These are phyloP conservation scores for Oceanites oceanicus DNA, from an alignment of 2,113 vertebrate genomes.

Conservation along the genomic window DNA sequence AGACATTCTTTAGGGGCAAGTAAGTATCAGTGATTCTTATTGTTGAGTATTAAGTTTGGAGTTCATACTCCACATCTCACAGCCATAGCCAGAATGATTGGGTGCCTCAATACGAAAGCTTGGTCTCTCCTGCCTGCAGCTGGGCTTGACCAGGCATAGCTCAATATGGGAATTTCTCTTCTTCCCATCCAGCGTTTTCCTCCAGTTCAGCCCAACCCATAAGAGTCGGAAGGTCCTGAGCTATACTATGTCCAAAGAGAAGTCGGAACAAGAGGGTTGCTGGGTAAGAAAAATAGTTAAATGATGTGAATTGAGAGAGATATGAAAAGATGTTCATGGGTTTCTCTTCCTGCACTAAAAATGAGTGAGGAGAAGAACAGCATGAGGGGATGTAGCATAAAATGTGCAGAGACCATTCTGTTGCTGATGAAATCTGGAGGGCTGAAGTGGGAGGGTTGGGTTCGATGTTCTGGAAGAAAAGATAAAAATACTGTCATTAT, in stretches of 20 bases:
- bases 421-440: not conserved
- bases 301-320: not conserved
- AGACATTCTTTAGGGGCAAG: not conserved
- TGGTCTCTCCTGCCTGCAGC: not conserved
- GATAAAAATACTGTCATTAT: not conserved
- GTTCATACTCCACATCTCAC: not conserved
- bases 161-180: not conserved
- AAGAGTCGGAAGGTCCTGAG: not conserved
- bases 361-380: not conserved
- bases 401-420: not conserved
- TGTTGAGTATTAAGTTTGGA: not conserved
- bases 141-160: not conserved
- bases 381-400: not conserved
- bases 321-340: not conserved
- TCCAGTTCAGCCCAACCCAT: not conserved
- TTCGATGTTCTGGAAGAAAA: not conserved
- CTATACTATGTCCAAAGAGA: not conserved
- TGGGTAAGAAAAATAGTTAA: not conserved
- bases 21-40: not conserved
- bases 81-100: not conserved
- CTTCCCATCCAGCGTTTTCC: not conserved
- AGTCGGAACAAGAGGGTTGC: not conserved
- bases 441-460: not conserved
- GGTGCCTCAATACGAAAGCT: accelerated
- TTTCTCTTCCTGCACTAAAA: not conserved